A percentile compares a stretch with the other conserved stretches of the same genome.
Evolutionary conservation across 2,113 vertebrate genomes (phyloP).

Genomic region (Pygoscelis antarcticus): DNA sequence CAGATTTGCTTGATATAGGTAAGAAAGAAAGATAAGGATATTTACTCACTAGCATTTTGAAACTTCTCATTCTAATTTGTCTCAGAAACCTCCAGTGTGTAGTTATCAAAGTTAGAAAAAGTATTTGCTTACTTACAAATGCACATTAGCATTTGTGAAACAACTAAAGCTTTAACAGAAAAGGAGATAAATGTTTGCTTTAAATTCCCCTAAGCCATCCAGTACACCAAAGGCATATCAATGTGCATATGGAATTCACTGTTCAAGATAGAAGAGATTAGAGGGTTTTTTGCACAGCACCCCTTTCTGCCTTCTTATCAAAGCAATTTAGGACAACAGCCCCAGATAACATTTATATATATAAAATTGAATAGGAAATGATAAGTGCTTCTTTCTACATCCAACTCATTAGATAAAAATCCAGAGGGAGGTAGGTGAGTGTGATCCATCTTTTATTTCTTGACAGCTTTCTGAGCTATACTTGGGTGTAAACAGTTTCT

Average conservation of each 20-base stretch:
- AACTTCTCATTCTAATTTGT: background rate
- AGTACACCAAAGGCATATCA: background rate
- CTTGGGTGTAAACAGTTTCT: background rate
- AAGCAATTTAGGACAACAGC: background rate
- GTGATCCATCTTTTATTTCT: background rate
- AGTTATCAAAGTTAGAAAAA: background rate
- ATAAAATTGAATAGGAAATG: background rate
- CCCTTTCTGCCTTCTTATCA: background rate
- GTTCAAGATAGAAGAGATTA: constrained; percentile 7
- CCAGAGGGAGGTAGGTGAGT: background rate
- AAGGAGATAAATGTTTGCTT: background rate
- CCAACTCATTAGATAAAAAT: background rate
- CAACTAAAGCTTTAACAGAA: background rate
- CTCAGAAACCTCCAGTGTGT: background rate
- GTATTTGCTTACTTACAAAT: background rate
- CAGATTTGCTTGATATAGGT: background rate
- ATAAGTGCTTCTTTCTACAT: background rate
- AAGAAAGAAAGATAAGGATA: background rate
- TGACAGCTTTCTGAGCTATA: background rate
- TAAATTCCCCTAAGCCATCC: background rate
- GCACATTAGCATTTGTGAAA: background rate
- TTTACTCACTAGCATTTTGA: background rate
- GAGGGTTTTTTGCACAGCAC: background rate
- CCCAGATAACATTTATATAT: background rate
- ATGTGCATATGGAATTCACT: background rate